Base-by-base conservation (phyloP, 1,140 invertebrate genomes). In the Macrobrachium rosenbergii region DNA sequence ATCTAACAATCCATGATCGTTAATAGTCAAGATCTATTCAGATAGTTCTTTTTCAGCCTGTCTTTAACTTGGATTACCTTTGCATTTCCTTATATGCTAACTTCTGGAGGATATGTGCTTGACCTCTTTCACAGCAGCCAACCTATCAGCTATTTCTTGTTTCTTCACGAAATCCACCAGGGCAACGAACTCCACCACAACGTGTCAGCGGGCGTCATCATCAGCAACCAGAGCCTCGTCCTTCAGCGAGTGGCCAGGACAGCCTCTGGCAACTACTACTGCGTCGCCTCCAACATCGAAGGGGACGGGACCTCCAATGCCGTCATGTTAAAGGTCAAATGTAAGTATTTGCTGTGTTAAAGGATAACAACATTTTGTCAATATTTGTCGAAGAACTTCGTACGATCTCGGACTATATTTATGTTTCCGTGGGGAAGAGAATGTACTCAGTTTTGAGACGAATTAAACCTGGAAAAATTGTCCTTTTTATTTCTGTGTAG, bases 241-340 rank as follows among this genome's bases (percentile, higher is more conserved):
- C 62, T 81, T 28, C 79, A 81, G 28, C 16, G 79, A 16, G 79
- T 81, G 21, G 21, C 79, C 79, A 81, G 60, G 43, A 81, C 62
- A n/a, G 79, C 79, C 8, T 81, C 79, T n/a, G 79, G 79, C 14
- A 81, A 81, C 60, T 81, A 81, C 79, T 81, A 67, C 62, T 81
- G 79, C 28, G 79, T 81, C 62, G 60, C 79, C 62, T 81, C 79
- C 62, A 81, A 81, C 23, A 64, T 81, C 86, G 94, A 97, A 91
- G 96, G 96, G 21, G 96, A 97, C 90, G 96, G 96, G 28, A 94
- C 95, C 88, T 97, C 96, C 88, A 96, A 96, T 91, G 93, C 94
- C 5, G 93, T 97, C 2, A 93, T 94, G 89, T 92, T 97, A 90
- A 95, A 97, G 92, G 95, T 97, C 75, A 96, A 97, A 94, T 97